Base-by-base conservation (phyloP, 2,888 invertebrate genomes). In the Torymus tubicola region DNA sequence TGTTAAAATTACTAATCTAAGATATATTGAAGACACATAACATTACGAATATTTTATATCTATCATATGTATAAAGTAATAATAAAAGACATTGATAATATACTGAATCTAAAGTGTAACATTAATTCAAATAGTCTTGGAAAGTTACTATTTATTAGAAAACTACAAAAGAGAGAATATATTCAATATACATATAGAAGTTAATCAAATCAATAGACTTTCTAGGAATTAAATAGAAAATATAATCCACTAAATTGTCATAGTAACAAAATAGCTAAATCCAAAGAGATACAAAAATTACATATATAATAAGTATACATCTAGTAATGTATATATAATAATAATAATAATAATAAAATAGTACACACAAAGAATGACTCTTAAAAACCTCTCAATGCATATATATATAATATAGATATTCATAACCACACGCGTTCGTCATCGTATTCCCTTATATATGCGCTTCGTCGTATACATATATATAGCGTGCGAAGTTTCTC, bases 361-460 rank as follows among this genome's bases (percentile, higher is more conserved):
- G 11, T n/a, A 58, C 16, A 74, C 4, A 11, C 18, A 73, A 71
- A 61, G 72, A 73, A 79, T 69, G 73, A 69, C 63, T 79, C 57
- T 73, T 68, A 63, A 73, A 65, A 79, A 79, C 52, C 67, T 73
- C 63, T 42, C n/a, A 50, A 73, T 73, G 78, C 53, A 63, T 69
- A 55, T 8, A 21, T 16, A 42, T 42, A 42, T 4, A 52, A 21
- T 16, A 42, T 42, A 42, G 13, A 52, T 55, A 24, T 2, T 16
- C n/a, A 42, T 42, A 11, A 63, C 31, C 2, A 12, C 12, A 18
- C 64, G 42, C n/a, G 21, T 21, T 42, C 42, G 42, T 42, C 42
- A 8, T 42, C 42, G 42, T 42, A 42, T 42, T 42, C 42, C 42
- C 42, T 8, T 42, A 24, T 55, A 14, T 55, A 24, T 16, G 21